These are phyloP conservation scores for Musca domestica DNA, from an alignment of 1,140 invertebrate species.

Conservation along the genomic window DNA sequence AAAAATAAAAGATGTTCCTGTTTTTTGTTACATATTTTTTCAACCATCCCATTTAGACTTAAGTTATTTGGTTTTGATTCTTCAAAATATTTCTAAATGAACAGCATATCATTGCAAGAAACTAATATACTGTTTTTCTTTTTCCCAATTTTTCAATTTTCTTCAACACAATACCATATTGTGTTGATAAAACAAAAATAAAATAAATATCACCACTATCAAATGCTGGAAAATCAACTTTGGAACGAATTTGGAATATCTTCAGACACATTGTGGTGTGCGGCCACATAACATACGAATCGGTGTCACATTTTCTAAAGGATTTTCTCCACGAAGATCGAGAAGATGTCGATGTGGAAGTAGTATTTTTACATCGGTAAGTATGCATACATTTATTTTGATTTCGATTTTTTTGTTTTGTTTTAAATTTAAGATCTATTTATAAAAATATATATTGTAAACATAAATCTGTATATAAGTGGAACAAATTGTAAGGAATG, in stretches of 20 bases:
- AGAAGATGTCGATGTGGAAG: slow-evolving; percentile 99
- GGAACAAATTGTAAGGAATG: not conserved
- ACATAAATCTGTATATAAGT: not conserved
- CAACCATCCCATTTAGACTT: not conserved
- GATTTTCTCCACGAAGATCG: slow-evolving; percentile 99
- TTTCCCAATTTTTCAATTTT: too few relatives aligned
- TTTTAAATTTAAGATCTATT: too few relatives aligned
- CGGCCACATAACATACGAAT: slow-evolving; percentile 99
- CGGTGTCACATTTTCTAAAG: slow-evolving; percentile 99
- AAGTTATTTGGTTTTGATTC: not conserved
- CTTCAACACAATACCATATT: not conserved
- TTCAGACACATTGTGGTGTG: slow-evolving; percentile 99
- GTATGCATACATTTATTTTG: slow-evolving; percentile 29
- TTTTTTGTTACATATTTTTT: too few relatives aligned
- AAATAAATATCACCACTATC: too few relatives aligned
- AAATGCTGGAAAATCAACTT: not conserved
- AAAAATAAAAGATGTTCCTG: not conserved
- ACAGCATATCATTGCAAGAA: too few relatives aligned
- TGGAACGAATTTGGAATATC: too few relatives aligned
- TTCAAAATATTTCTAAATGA: too few relatives aligned
- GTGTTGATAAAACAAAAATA: not conserved
- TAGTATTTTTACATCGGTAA: slow-evolving; percentile 99
- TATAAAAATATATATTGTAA: not conserved
- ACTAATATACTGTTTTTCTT: too few relatives aligned
- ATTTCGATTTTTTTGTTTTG: too few relatives aligned